phyloP scores from a whole-genome alignment of 2,797 vertebrate genomes.

The Emys orbicularis region DNA sequence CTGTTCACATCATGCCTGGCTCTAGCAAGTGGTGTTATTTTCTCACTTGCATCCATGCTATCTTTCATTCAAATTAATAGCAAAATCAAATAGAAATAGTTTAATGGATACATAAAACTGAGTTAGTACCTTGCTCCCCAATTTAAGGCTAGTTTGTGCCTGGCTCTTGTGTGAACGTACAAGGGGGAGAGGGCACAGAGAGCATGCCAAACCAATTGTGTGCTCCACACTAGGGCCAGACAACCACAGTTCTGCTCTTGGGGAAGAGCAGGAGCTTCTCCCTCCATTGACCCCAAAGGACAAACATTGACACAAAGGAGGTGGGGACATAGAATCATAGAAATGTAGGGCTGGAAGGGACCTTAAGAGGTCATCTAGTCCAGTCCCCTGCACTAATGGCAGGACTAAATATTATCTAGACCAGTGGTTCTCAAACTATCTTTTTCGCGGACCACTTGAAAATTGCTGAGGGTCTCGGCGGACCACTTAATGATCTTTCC shows the following conservation, averaged over 20 bases:
- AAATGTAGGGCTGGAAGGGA: too few species aligned
- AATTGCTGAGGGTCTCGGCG: too few species aligned
- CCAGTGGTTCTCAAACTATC: too few species aligned
- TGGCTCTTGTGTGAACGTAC: background rate
- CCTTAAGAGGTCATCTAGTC: too few species aligned
- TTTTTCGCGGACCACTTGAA: too few species aligned
- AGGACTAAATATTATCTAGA: too few species aligned
- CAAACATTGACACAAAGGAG: background rate
- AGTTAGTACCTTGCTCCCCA: accelerated
- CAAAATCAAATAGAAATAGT: background rate
- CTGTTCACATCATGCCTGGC: accelerated
- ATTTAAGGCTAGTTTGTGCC: background rate
- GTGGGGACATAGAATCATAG: background rate
- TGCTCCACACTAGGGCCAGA: background rate
- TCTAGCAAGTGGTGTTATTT: background rate
- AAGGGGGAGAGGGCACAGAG: background rate
- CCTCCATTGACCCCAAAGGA: background rate
- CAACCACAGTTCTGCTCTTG: background rate
- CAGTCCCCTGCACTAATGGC: too few species aligned
- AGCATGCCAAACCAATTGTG: background rate
- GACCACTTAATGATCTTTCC: too few species aligned
- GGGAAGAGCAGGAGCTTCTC: background rate
- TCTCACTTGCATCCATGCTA: background rate
- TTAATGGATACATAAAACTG: background rate
- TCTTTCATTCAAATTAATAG: background rate